Percentiles rank a stretch among this genome's conserved stretches.
Evolutionary conservation across 2,113 vertebrate genomes (phyloP).

Genomic region (Barnardius zonarius): DNA sequence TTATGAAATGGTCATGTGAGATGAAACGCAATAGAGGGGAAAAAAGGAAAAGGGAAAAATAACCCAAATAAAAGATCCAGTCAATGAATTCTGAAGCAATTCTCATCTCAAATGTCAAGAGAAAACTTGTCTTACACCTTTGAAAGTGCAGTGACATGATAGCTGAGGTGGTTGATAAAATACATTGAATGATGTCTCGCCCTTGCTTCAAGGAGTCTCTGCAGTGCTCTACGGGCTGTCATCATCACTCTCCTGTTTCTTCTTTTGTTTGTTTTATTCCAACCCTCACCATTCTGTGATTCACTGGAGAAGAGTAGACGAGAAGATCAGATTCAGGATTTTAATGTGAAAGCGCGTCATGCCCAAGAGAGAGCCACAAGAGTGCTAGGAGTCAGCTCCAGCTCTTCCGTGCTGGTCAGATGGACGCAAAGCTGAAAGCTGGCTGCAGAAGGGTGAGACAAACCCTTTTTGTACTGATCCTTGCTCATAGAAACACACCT

Average conservation of each 20-base stretch:
- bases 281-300: neutral
- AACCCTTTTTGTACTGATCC: neutral
- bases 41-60: neutral
- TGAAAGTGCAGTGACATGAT: neutral
- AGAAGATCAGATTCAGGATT: neutral
- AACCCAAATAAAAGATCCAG: neutral
- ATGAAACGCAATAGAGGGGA: neutral
- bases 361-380: neutral
- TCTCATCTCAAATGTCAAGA: neutral
- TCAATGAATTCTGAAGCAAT: neutral
- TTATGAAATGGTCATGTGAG: neutral
- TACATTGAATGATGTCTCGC: neutral
- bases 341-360: neutral
- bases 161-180: neutral
- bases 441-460: neutral
- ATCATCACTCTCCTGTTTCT: neutral
- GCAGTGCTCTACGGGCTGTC: neutral
- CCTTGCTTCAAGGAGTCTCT: neutral
- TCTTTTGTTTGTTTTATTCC: neutral
- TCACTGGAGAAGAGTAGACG: neutral
- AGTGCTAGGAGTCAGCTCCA: neutral
- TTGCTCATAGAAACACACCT: neutral
- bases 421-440: neutral
- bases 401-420: neutral
- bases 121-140: neutral